Evolutionary conservation across 2,797 vertebrate genomes (phyloP), one percentile per base, ranked within the genome.

Genomic region (Odontamblyopus rebecca): DNA sequence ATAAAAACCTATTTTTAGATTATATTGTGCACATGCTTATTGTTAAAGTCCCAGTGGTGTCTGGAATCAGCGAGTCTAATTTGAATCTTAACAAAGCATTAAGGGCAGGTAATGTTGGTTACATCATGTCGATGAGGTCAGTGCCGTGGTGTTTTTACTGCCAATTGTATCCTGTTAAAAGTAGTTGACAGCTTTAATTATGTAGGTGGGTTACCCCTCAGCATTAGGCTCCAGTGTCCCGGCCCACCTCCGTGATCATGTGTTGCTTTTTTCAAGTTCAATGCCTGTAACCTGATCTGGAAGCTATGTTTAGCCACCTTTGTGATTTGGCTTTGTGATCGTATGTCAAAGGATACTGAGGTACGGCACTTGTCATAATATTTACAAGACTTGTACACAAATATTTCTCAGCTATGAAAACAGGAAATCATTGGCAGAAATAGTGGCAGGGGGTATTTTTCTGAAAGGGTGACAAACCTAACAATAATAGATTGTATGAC

Each of bases 81-180:
- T 82, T 86, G 62, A 71, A 68, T 74, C 66, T 85, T 50, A 74
- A 75, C 83, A 82, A 83, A 78, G 70, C 80, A 86, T 86, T 74
- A 78, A 77, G 78, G 71, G 65, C 54, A 73, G 72, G 75, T 82
- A 82, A 80, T 75, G 62, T 30, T 18, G 38, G 80, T 89, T 85
- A 86, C 80, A 80, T 89, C 83, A 90, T 69, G 72, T 66, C 61
- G 73, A 77, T 86, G 88, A 91, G 82, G 80, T 90, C 86, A 87
- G 70, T 11, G 69, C 80, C 77, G 80, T 77, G 66, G 82, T 86
- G 79, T 80, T 88, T 87, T 85, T 80, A 85, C 81, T 80, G 83
- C 81, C 80, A 76, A 53, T 74, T 73, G 74, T 50, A 61, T 61
- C 65, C 70, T 71, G 67, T 71, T 64, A 63, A 53, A 41, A 76